These are phyloP conservation scores for Pituophis catenifer DNA, from an alignment of 2,113 vertebrate genomes.

Conservation along the genomic window DNA sequence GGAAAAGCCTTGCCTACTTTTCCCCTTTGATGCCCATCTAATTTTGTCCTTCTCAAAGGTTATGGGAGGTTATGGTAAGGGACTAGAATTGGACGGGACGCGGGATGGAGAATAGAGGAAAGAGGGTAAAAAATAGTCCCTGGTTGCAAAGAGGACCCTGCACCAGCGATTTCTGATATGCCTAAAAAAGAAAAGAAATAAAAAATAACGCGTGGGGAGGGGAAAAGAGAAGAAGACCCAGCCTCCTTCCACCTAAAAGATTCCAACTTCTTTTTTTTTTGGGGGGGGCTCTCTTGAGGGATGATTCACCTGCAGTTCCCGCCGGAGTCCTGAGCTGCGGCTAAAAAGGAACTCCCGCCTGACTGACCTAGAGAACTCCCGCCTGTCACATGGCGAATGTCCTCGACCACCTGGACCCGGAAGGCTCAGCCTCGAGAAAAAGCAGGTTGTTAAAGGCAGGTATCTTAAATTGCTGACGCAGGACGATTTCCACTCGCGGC, in stretches of 20 bases:
- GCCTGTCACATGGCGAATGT: not conserved
- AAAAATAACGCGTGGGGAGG: not conserved
- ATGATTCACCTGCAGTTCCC: not conserved
- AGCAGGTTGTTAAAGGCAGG: not conserved
- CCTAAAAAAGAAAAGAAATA: not conserved
- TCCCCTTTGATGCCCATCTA: conserved; percentile 60
- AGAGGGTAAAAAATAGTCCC: not conserved
- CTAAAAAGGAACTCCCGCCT: not conserved
- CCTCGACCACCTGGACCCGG: not conserved
- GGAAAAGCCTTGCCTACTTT: conserved; percentile 45
- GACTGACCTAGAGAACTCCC: not conserved
- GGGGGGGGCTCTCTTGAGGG: not conserved
- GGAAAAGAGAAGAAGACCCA: not conserved
- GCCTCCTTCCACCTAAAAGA: not conserved
- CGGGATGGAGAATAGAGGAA: not conserved
- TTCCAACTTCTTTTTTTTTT: not conserved
- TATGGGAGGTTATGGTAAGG: not conserved
- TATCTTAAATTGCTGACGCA: not conserved
- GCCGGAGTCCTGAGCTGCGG: not conserved
- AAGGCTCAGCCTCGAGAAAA: not conserved
- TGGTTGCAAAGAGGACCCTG: not conserved
- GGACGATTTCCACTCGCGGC: not conserved
- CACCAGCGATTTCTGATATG: not conserved
- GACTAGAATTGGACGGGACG: not conserved
- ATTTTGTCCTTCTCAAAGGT: conserved; percentile 44